These are phyloP conservation scores for Oryzias sinensis DNA, from an alignment of 2,797 vertebrate genomes.

Conservation along the genomic window DNA sequence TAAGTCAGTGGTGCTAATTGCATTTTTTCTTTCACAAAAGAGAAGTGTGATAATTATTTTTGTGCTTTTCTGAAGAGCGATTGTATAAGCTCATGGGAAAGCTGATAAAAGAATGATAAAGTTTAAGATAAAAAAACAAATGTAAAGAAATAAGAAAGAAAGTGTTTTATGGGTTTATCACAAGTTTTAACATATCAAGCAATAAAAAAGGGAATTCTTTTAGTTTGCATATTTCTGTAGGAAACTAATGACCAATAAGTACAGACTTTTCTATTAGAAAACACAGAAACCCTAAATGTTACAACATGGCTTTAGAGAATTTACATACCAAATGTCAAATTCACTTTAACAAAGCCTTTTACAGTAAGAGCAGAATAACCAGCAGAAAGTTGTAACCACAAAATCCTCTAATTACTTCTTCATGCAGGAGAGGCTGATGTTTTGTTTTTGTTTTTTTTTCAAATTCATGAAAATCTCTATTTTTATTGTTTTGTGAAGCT, in stretches of 20 bases:
- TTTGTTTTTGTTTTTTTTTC: too few relatives aligned
- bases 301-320: constrained; percentile 33
- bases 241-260: constrained; percentile 9
- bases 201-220: constrained; percentile 10
- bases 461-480: too few relatives aligned
- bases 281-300: constrained; percentile 10
- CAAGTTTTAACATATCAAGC: constrained; percentile 15
- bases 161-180: constrained; percentile 8
- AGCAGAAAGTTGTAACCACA: constrained; percentile 8
- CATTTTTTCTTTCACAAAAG: constrained; percentile 38
- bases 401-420: constrained; percentile 35
- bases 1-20: constrained; percentile 74
- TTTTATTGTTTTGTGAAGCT: too few relatives aligned
- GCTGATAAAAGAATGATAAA: constrained; percentile 20
- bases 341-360: constrained; percentile 46
- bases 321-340: constrained; percentile 30
- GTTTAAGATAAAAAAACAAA: constrained; percentile 9
- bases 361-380: constrained; percentile 34
- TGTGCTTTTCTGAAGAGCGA: constrained; percentile 38
- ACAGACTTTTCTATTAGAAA: constrained; percentile 11
- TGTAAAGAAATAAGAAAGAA: constrained; percentile 7
- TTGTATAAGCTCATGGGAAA: constrained; percentile 31
- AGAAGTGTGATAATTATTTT: constrained; percentile 66
- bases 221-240: neutral
- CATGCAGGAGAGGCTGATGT: constrained; percentile 24